These are phyloP conservation scores for Hydriomena furcata DNA, from an alignment of 2,888 invertebrate genomes.

Conservation along the genomic window DNA sequence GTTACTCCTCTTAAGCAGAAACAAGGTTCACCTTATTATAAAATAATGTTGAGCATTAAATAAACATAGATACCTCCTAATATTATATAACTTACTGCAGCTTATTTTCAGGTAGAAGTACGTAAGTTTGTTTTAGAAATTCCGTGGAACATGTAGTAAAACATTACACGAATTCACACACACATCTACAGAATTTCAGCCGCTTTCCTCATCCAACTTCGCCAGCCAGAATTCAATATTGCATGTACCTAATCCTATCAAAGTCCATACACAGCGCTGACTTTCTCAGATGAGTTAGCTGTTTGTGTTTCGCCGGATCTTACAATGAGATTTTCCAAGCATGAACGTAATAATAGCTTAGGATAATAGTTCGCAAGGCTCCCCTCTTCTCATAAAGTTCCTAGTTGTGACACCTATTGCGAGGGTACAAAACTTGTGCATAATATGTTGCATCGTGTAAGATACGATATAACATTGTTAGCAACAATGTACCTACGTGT, in stretches of 20 bases:
- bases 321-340: constrained; percentile 13
- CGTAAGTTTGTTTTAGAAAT: too few relatives aligned
- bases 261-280: constrained; percentile 20
- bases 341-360: constrained; percentile 18
- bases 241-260: constrained; percentile 32
- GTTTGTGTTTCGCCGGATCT: constrained; percentile 16
- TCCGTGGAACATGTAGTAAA: too few relatives aligned
- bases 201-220: background rate
- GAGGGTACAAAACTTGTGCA: constrained; percentile 22
- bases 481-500: background rate
- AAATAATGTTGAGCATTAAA: too few relatives aligned
- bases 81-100: too few relatives aligned
- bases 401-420: constrained; percentile 34
- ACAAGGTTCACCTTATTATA: too few relatives aligned
- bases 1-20: too few relatives aligned
- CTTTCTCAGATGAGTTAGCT: constrained; percentile 29
- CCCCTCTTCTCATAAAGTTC: constrained; percentile 30
- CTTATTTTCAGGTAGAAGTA: too few relatives aligned
- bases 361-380: constrained; percentile 26
- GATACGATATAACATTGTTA: background rate
- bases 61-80: too few relatives aligned
- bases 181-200: background rate
- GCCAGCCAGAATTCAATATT: background rate
- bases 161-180: too few relatives aligned
- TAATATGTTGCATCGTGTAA: constrained; percentile 21